Percentiles rank a stretch among this genome's conserved stretches.
phyloP scores from a whole-genome alignment of 2,797 vertebrate genomes.

The Spondyliosoma cantharus region DNA sequence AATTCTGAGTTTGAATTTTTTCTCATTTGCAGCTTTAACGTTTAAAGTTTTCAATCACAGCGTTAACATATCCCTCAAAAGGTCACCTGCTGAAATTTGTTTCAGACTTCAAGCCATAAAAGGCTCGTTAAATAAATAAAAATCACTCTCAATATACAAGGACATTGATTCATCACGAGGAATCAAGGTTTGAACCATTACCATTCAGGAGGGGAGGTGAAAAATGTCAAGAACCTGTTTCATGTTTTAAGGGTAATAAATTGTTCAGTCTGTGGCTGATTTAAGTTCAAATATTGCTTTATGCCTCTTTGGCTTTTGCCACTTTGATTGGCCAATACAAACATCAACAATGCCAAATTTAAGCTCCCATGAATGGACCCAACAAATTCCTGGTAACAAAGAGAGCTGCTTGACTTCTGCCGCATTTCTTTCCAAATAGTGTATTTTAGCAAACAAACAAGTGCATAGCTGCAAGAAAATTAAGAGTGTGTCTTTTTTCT shows the following conservation, averaged over 20 bases:
- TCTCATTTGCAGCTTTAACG: no score
- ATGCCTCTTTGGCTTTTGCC: slow-evolving; percentile 16
- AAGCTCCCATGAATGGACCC: slow-evolving; percentile 40
- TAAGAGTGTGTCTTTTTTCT: slow-evolving; percentile 30
- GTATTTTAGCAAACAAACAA: slow-evolving; percentile 14
- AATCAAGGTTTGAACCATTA: slow-evolving; percentile 34
- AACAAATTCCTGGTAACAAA: slow-evolving; percentile 44
- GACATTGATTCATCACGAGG: neutral
- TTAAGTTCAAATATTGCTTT: slow-evolving; percentile 15
- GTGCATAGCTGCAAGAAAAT: slow-evolving; percentile 28
- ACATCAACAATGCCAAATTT: slow-evolving; percentile 30
- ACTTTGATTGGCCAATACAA: slow-evolving; percentile 19
- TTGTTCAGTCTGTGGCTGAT: neutral
- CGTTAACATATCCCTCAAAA: slow-evolving; percentile 16
- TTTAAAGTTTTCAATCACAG: neutral
- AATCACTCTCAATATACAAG: neutral
- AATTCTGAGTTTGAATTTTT: no score
- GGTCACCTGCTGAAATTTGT: slow-evolving; percentile 9
- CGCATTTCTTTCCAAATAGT: slow-evolving; percentile 23
- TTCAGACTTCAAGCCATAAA: slow-evolving; percentile 22
- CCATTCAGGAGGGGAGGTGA: slow-evolving; percentile 16
- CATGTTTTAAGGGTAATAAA: neutral
- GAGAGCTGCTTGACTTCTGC: slow-evolving; percentile 18
- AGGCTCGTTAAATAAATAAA: neutral
- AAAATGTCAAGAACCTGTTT: slow-evolving; percentile 20